Conservation (phyloP, 2,888 invertebrate species). For the Agrotis exclamationis region DNA sequence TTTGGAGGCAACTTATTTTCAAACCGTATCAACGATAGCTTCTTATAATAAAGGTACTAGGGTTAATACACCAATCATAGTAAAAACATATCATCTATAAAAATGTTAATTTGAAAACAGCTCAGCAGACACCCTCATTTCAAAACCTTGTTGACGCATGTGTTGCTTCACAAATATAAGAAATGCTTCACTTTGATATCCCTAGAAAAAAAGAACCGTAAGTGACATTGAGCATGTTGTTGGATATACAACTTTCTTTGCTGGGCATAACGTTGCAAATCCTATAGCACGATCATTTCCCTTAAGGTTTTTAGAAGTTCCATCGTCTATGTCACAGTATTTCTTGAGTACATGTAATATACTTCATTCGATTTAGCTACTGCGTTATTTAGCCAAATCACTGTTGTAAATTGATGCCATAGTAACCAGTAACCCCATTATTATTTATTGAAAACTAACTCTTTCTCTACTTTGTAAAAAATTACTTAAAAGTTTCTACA, state of each 20-base stretch:
- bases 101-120: constrained; percentile 10
- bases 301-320: not conserved
- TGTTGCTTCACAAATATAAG: constrained; percentile 18
- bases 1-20: no score
- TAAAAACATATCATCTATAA: constrained; percentile 2
- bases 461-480: not conserved
- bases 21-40: no score
- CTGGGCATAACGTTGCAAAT: not conserved
- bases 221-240: not conserved
- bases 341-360: constrained; percentile 9
- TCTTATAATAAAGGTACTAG: no score
- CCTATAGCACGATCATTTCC: no score
- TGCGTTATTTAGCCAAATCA: constrained; percentile 5
- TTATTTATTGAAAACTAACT: constrained; percentile 5
- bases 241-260: not conserved
- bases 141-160: constrained; percentile 58
- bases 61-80: not conserved
- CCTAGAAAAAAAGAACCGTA: not conserved
- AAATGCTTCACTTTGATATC: constrained; percentile 16
- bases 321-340: not conserved
- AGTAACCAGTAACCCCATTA: not conserved
- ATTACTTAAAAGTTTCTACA: not conserved
- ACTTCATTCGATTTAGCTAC: constrained; percentile 3
- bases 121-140: constrained; percentile 53
- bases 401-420: constrained; percentile 1